Evolutionary conservation across 2,113 vertebrate species (phyloP).

Genomic region (Callopanchax toddi): DNA sequence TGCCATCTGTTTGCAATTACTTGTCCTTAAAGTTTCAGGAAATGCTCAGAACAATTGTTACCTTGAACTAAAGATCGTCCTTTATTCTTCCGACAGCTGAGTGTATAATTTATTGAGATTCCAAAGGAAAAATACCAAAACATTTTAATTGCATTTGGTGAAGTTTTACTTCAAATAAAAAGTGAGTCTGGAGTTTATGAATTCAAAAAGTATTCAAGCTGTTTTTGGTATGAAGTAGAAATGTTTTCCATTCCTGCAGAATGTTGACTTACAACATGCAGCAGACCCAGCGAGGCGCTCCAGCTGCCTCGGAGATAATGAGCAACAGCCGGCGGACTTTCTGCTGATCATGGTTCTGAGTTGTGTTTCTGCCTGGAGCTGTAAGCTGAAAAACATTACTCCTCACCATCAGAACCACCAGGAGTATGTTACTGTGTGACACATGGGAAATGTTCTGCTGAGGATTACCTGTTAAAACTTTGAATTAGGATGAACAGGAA

Average conservation of each 20-base stretch:
- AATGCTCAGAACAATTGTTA: not conserved
- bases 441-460: conserved; percentile 11
- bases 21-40: not conserved
- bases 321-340: conserved; percentile 43
- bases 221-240: conserved; percentile 45
- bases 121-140: conserved; percentile 11
- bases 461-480: conserved; percentile 14
- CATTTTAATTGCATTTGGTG: not conserved
- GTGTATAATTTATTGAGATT: conserved; percentile 23
- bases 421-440: not conserved
- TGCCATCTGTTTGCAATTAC: conserved; percentile 3
- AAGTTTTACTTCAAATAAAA: conserved; percentile 41
- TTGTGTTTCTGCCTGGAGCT: conserved; percentile 17
- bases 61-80: not conserved
- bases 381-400: not conserved
- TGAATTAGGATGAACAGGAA: conserved; percentile 22
- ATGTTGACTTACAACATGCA: conserved; percentile 34
- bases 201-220: conserved; percentile 56
- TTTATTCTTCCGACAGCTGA: not conserved
- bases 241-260: conserved; percentile 48
- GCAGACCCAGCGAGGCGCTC: conserved; percentile 27
- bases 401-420: conserved; percentile 16
- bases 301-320: conserved; percentile 35
- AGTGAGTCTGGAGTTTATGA: conserved; percentile 37
- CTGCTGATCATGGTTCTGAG: conserved; percentile 7